Evolutionary conservation across 2,888 invertebrate genomes (phyloP).

Genomic region (Metellina segmentata): DNA sequence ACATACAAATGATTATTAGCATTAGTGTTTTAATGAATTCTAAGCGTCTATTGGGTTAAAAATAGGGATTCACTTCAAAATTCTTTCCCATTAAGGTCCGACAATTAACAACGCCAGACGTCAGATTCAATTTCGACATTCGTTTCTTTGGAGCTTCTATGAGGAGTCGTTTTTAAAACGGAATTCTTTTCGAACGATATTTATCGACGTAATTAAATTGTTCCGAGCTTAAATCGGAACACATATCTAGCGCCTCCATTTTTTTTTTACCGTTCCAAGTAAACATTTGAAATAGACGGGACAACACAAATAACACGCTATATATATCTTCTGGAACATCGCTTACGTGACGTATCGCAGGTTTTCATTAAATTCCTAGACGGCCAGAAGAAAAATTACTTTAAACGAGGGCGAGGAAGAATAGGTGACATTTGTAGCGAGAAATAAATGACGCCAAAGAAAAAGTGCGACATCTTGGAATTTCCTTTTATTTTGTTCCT

Average conservation of each 20-base stretch:
- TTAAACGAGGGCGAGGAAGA: slow-evolving; percentile 46
- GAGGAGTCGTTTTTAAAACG: slow-evolving; percentile 20
- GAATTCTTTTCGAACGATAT: not conserved
- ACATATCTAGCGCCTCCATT: not conserved
- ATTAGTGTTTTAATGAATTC: slow-evolving; percentile 38
- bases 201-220: slow-evolving; percentile 51
- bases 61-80: not conserved
- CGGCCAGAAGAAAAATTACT: slow-evolving; percentile 40
- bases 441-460: slow-evolving; percentile 43
- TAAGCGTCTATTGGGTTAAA: slow-evolving; percentile 16
- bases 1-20: slow-evolving; percentile 25
- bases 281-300: slow-evolving; percentile 1
- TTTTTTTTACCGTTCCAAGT: slow-evolving; percentile 18
- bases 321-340: slow-evolving; percentile 14
- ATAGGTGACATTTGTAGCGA: slow-evolving; percentile 52
- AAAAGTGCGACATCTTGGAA: slow-evolving; percentile 57
- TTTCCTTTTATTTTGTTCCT: slow-evolving; percentile 51
- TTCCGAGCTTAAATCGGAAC: slow-evolving; percentile 6
- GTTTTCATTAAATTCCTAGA: slow-evolving; percentile 40
- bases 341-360: not conserved
- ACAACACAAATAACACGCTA: not conserved
- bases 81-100: slow-evolving; percentile 22
- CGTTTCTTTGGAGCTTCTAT: not conserved
- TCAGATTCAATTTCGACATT: slow-evolving; percentile 3
- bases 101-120: slow-evolving; percentile 22